A percentile compares a stretch with the other conserved stretches of the same genome.
Conservation (phyloP, 2,797 vertebrate species). For the Yasuhikotakia modesta region DNA sequence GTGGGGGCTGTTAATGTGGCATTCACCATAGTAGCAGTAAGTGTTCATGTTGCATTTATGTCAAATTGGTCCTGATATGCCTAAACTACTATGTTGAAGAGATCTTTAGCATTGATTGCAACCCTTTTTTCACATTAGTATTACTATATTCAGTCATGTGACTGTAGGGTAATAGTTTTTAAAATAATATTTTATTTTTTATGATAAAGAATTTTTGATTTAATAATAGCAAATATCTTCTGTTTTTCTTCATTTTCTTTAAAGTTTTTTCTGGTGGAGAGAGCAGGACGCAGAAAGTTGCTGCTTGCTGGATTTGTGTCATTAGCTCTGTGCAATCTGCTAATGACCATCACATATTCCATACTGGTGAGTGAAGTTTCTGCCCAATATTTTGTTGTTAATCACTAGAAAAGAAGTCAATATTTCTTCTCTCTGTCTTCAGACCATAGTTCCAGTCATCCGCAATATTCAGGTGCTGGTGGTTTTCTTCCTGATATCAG, state of each 20-base stretch:
- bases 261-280: constrained; percentile 75
- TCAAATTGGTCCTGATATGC: neutral
- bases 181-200: too few species aligned
- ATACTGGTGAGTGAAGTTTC: constrained; percentile 68
- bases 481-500: constrained; percentile 73
- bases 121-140: neutral
- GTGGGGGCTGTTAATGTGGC: constrained; percentile 70
- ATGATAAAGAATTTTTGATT: neutral
- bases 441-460: constrained; percentile 69
- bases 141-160: too few species aligned
- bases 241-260: constrained; percentile 19
- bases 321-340: constrained; percentile 70
- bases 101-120: neutral
- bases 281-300: constrained; percentile 66
- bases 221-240: neutral
- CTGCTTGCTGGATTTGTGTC: constrained; percentile 72
- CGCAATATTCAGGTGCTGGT: constrained; percentile 69
- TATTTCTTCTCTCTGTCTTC: neutral
- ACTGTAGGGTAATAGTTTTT: too few species aligned
- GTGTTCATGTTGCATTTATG: constrained; percentile 44
- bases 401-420: neutral
- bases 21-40: constrained; percentile 75
- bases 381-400: neutral
- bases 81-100: neutral
- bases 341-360: constrained; percentile 76